Conservation (phyloP, 2,797 vertebrate species). For the Callimico goeldii region DNA sequence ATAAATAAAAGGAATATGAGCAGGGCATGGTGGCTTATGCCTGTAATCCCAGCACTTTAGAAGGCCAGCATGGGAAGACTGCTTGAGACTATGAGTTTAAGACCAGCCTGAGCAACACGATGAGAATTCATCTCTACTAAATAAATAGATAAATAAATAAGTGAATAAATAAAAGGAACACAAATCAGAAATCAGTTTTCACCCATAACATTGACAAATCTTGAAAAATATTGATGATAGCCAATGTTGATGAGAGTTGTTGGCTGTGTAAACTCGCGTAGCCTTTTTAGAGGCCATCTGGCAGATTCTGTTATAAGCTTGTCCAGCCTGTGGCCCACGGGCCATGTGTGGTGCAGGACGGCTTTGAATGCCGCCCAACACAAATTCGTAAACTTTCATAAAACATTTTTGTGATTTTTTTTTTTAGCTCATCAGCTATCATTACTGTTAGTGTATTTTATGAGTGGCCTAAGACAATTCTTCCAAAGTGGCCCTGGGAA, state of each 20-base stretch:
- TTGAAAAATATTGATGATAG: not conserved
- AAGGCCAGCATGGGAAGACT: not conserved
- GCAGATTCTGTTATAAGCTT: not conserved
- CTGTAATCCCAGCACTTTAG: not conserved
- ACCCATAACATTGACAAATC: not conserved
- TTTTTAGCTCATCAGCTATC: not conserved
- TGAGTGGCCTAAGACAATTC: not conserved
- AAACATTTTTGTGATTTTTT: not conserved
- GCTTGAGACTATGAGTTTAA: not conserved
- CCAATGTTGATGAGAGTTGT: not conserved
- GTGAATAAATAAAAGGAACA: not conserved
- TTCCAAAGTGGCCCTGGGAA: not conserved
- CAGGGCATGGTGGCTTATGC: not conserved
- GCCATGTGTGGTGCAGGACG: not conserved
- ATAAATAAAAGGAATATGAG: no score
- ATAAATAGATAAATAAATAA: not conserved
- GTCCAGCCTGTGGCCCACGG: no score
- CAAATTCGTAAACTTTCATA: not conserved
- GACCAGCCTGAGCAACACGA: not conserved
- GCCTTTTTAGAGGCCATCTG: not conserved
- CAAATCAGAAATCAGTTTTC: not conserved
- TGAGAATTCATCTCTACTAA: not conserved
- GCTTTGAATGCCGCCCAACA: not conserved
- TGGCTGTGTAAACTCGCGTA: not conserved
- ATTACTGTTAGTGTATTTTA: not conserved